phyloP scores from a whole-genome alignment of 1,140 invertebrate species.

The Aricia agestis region DNA sequence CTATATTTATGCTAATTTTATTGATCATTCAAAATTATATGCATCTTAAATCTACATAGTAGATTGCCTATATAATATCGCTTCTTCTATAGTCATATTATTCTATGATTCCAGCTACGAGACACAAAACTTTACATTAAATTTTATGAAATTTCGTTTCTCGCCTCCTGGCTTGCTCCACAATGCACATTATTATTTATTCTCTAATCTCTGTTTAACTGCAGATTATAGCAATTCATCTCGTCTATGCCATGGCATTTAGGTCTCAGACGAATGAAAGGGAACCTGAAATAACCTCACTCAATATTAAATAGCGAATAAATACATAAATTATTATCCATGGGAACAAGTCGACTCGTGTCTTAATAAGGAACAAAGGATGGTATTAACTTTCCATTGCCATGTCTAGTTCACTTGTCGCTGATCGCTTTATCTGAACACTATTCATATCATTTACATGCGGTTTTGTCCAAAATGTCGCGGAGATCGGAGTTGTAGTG shows the following conservation, averaged over 20 bases:
- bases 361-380: conserved; percentile 15
- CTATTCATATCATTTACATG: conserved; percentile 14
- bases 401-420: neutral
- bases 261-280: conserved; percentile 1
- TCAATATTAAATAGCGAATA: conserved; percentile 17
- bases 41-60: too few species aligned
- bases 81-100: too few species aligned
- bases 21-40: too few species aligned
- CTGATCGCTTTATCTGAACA: conserved; percentile 9
- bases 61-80: too few species aligned
- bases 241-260: neutral
- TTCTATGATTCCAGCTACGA: too few species aligned
- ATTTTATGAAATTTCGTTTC: too few species aligned
- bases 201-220: too few species aligned
- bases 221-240: neutral
- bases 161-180: too few species aligned
- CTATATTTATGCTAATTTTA: too few species aligned
- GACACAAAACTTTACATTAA: too few species aligned
- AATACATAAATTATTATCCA: conserved; percentile 2
- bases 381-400: conserved; percentile 14
- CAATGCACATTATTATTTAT: too few species aligned
- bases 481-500: neutral
- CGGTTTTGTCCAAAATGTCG: conserved; percentile 12
- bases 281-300: conserved; percentile 11
- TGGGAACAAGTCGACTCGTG: conserved; percentile 10